phyloP scores from a whole-genome alignment of 2,888 invertebrate genomes.

The Lottia gigantea region DNA sequence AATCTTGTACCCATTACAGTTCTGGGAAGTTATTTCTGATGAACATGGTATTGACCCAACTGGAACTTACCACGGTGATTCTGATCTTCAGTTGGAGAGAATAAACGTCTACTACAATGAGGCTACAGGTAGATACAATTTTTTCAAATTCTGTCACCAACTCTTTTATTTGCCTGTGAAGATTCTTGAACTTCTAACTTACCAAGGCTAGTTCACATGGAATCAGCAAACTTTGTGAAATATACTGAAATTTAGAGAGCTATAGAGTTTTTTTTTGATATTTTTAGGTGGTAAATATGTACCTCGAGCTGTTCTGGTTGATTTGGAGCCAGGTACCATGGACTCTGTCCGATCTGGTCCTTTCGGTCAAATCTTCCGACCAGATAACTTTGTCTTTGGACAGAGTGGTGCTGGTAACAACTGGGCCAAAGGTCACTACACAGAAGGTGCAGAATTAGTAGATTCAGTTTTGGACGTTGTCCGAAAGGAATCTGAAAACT shows the following conservation, averaged over 20 bases:
- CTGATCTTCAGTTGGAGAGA: conserved; percentile 6
- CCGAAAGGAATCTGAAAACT: conserved; percentile 3
- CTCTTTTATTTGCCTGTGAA: no score
- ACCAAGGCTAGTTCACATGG: no score
- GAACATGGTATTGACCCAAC: conserved; percentile 9
- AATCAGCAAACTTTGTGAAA: no score
- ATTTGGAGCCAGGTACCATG: conserved; percentile 6
- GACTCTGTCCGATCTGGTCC: not conserved
- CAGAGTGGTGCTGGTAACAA: conserved; percentile 4
- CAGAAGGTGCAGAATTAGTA: not conserved
- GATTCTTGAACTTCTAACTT: no score
- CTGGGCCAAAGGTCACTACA: conserved; percentile 10
- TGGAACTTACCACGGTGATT: conserved; percentile 5
- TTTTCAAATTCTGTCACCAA: no score
- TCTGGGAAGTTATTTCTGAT: conserved; percentile 7
- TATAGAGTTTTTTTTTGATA: not conserved
- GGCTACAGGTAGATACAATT: not conserved
- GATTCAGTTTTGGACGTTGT: conserved; percentile 3
- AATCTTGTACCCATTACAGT: not conserved
- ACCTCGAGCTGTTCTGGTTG: not conserved
- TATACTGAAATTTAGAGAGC: no score
- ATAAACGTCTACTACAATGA: conserved; percentile 3
- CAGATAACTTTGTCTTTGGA: conserved; percentile 9
- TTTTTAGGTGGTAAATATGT: conserved; percentile 2
- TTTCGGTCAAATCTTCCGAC: not conserved